Percentiles rank a stretch among this genome's conserved stretches.
These are phyloP conservation scores for Halcyon chelicuti DNA, from an alignment of 2,797 vertebrate genomes.

Conservation along the genomic window DNA sequence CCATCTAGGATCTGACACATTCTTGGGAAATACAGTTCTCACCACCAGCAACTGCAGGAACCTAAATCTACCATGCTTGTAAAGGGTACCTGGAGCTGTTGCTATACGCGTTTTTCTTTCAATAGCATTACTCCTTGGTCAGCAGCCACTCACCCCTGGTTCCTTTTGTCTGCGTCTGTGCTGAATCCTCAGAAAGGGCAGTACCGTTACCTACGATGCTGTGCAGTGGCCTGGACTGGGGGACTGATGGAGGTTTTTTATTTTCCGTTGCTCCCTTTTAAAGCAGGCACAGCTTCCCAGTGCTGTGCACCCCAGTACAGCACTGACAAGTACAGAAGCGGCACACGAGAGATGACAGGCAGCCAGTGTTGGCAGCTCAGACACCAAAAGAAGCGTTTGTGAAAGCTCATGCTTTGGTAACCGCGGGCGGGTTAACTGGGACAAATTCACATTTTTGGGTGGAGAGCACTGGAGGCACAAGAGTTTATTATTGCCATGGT, in stretches of 20 bases:
- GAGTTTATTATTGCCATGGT: not conserved
- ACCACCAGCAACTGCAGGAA: not conserved
- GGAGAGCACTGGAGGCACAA: not conserved
- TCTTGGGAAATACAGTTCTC: not conserved
- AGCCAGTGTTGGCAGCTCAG: not conserved
- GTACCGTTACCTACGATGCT: not conserved
- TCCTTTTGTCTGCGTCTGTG: not conserved
- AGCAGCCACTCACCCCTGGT: not conserved
- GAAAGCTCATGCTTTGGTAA: not conserved
- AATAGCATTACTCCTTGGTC: too few relatives aligned
- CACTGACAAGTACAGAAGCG: not conserved
- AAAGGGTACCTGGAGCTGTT: not conserved
- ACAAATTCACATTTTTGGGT: not conserved
- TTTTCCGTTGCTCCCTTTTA: not conserved
- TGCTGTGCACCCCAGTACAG: not conserved
- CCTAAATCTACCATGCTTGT: not conserved
- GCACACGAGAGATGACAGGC: not conserved
- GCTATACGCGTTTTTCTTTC: not conserved
- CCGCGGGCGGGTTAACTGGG: not conserved
- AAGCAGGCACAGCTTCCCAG: not conserved
- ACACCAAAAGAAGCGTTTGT: not conserved
- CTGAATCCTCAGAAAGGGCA: not conserved
- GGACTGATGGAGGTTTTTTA: not conserved
- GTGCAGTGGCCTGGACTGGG: not conserved
- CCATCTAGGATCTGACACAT: not conserved